A percentile compares a stretch with the other conserved stretches of the same genome.
phyloP scores from a whole-genome alignment of 2,113 vertebrate genomes.

The Emydocephalus ijimae region DNA sequence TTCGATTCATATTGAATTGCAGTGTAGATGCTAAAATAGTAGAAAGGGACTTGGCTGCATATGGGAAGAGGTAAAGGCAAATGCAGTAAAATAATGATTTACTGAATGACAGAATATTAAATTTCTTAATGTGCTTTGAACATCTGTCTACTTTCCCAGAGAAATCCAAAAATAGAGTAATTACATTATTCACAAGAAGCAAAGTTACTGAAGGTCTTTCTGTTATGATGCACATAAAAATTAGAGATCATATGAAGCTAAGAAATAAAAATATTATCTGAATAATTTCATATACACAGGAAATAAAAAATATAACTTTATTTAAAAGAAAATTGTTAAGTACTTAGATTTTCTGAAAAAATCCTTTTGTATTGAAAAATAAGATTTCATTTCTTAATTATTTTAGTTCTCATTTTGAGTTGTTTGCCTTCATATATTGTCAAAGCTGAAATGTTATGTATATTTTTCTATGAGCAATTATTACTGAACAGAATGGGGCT shows the following conservation, averaged over 20 bases:
- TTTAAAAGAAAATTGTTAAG: neutral
- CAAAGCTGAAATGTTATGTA: neutral
- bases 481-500: neutral
- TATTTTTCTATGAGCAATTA: neutral
- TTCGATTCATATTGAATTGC: neutral
- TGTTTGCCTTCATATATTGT: neutral
- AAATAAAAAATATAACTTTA: neutral
- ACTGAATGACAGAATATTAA: neutral
- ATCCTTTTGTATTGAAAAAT: neutral
- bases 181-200: neutral
- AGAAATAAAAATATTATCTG: neutral
- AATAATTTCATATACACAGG: neutral
- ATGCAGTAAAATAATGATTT: neutral
- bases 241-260: neutral
- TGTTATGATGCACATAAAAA: neutral
- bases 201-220: neutral
- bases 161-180: neutral
- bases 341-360: neutral
- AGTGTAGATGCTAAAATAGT: neutral
- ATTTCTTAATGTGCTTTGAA: neutral
- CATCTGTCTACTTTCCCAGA: neutral
- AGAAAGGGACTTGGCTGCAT: neutral
- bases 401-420: neutral
- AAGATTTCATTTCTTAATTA: neutral
- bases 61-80: neutral